Evolutionary conservation across 2,113 vertebrate genomes (phyloP), one percentile per base, ranked within the genome.

Genomic region (Uria lomvia): DNA sequence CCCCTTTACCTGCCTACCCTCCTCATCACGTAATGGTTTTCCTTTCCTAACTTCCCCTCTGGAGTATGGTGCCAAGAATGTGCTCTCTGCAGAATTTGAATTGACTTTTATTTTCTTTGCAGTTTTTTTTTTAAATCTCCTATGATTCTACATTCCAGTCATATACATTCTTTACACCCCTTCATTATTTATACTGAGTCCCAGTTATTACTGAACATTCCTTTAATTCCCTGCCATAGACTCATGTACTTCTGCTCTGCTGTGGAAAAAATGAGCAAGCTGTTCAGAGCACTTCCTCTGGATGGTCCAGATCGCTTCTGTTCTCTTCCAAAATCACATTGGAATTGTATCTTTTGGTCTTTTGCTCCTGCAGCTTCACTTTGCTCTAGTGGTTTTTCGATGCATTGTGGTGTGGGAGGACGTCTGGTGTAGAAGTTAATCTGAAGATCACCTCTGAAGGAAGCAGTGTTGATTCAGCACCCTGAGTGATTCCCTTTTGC

Each of bases 171-270:
- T 87, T 94, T 88, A 79, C 32, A 73, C 30, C 34, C 21, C 36
- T 67, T 83, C 67, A 26, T 82, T 96, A 86, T 94, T 94, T 94
- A 83, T 30, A 73, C 16, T 72, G 62, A 79, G 81, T 95, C 66
- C 24, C 50, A 76, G 24, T 58, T 78, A 91, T 60, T 92, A 38
- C 49, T 68, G 50, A 92, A 23, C 66, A 75, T 92, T 95, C 75
- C 47, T 91, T 77, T 87, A 65, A 88, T 83, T 90, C 62, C 2
- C 34, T 88, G 55, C 66, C 55, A 90, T 70, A 90, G 20, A 11
- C 32, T 90, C 9, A 34, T 34, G 4, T 72, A 58, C 24, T 75
- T 82, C 29, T 87, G 29, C 24, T 87, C 49, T 76, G 21, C 24
- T 76, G n/a, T 43, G 73, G 70, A 90, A 96, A 94, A 88, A 87